phyloP scores from a whole-genome alignment of 2,113 vertebrate genomes.

The Hippolais icterina region DNA sequence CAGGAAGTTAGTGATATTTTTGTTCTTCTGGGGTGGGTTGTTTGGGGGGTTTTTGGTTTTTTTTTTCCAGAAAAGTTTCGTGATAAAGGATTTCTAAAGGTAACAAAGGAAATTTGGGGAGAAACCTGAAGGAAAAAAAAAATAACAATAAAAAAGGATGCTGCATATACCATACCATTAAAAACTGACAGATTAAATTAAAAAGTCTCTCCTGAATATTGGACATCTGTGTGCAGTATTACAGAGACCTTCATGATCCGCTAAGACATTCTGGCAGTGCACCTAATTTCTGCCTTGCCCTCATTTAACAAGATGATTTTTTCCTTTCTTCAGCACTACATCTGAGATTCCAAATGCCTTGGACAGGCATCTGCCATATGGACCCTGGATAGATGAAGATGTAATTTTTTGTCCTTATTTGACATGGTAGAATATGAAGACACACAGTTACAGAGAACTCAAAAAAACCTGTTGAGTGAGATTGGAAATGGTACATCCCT shows the following conservation, averaged over 20 bases:
- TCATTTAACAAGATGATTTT: background rate
- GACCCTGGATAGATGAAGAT: background rate
- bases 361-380: background rate
- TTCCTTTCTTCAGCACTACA: background rate
- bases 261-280: background rate
- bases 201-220: background rate
- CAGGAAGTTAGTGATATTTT: background rate
- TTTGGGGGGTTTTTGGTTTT: too few relatives aligned
- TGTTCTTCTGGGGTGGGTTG: background rate
- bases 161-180: fast-evolving
- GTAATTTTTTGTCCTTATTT: background rate
- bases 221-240: background rate
- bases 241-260: background rate
- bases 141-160: background rate
- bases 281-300: background rate
- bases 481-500: background rate
- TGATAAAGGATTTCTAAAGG: background rate
- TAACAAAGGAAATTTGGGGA: background rate
- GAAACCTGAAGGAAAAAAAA: background rate
- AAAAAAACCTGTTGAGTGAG: background rate
- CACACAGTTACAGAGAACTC: background rate
- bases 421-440: background rate
- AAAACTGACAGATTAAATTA: background rate
- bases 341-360: background rate
- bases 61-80: background rate